Base-by-base conservation (phyloP, 2,888 invertebrate genomes). In the Neuroscelio doddi region DNA sequence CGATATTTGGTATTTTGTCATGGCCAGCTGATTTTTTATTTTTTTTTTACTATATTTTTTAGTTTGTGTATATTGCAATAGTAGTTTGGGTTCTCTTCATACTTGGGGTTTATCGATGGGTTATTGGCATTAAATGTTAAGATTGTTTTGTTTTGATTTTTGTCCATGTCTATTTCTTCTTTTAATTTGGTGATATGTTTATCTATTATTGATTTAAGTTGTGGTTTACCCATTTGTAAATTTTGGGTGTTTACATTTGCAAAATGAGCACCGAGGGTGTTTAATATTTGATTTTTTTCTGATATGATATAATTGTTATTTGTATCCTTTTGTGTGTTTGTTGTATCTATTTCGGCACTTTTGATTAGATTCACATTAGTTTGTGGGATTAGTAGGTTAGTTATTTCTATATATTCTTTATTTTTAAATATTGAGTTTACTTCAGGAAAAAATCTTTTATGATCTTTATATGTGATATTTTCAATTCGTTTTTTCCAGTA, bases 21-120 rank as follows among this genome's bases (percentile, higher is more conserved):
- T 51, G 46, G 1, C 67, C 58, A 2, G 68, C 24, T 0, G 67
- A 71, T 56, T 56, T 67, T 55, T 70, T 68, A 10, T 61, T 67
- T 5, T 63, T 63, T 7, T 53, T 46, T 53, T 12, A 61, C n/a
- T n/a, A 53, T 42, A n/a, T 32, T 26, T 26, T 24, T 42, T 4
- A 53, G 10, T 27, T 39, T 24, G 8, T 14, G 1, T 12, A 16
- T 5, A 5, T 47, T 61, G 34, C 55, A 55, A 10, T 52, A 59
- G n/a, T 41, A 46, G 10, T 38, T 12, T 16, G 34, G 16, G n/a
- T 44, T 27, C 1, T 45, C 15, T 7, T 26, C 30, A 9, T 47
- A 34, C 1, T 0, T 45, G 4, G 47, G 53, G 12, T 52, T 45
- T 9, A 32, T n/a, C 0, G 64, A 30, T 38, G n/a, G 14, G 12